phyloP scores from a whole-genome alignment of 2,113 vertebrate genomes.

The Macaca mulatta region DNA sequence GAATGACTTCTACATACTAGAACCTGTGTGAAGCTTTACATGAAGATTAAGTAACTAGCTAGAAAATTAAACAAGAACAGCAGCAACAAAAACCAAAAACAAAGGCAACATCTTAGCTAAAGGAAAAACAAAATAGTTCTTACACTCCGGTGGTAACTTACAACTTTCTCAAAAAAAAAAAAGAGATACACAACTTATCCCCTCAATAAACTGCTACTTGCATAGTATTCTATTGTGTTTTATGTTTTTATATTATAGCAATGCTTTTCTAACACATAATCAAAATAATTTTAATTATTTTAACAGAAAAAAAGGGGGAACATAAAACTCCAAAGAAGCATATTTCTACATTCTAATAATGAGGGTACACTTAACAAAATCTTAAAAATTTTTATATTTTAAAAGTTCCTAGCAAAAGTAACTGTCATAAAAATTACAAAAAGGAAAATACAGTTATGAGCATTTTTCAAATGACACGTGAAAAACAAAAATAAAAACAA shows the following conservation, averaged over 20 bases:
- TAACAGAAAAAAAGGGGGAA: not conserved
- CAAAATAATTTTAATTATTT: conserved; percentile 23
- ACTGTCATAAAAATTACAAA: conserved; percentile 56
- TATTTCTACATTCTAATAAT: conserved; percentile 52
- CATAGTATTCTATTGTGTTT: not conserved
- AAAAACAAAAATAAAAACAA: conserved; percentile 56
- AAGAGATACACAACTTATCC: not conserved
- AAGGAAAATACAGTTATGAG: conserved; percentile 53
- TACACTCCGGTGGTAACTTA: not conserved
- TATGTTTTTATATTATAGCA: conserved; percentile 29
- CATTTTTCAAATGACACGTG: conserved; percentile 35
- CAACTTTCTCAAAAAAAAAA: not conserved
- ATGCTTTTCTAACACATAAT: conserved; percentile 7
- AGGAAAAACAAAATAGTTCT: conserved; percentile 42
- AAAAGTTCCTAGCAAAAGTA: conserved; percentile 37
- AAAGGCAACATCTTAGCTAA: not conserved
- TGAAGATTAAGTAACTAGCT: not conserved
- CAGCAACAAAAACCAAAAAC: not conserved
- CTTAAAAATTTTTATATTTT: conserved; percentile 13
- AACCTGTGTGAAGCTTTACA: not conserved
- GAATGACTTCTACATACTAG: not conserved
- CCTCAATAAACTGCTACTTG: not conserved
- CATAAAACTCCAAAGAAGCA: conserved; percentile 29
- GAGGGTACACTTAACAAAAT: not conserved
- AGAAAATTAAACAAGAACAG: conserved; percentile 55